Evolutionary conservation across 2,888 invertebrate genomes (phyloP), one percentile per base, ranked within the genome.

Genomic region (Ectemnius lituratus): DNA sequence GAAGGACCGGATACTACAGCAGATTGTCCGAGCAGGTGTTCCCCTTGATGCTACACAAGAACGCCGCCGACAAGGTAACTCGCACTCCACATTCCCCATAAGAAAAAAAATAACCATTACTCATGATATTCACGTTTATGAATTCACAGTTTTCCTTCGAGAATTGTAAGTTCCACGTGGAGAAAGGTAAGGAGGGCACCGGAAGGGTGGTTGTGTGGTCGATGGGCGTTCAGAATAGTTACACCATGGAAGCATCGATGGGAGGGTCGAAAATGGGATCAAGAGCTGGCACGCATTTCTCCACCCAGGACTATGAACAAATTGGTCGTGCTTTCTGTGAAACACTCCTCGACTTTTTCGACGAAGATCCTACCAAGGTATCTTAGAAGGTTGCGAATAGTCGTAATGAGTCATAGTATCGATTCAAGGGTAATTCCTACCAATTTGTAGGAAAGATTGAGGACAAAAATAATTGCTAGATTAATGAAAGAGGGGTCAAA

Each of bases 201-300:
- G 98, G 98, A 5, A 92, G 98, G 71, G 96, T 98, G 8, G 98
- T 98, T 0, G 96, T 98, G 86, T 98, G 98, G 98, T 96, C 97
- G 93, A 94, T 98, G 93, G 98, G 98, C 27, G 96, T 98, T 60
- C 95, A 96, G 71, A 97, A 98, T 87, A 98, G 98, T 90, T 98
- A 97, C 89, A 98, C 98, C 4, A 94, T 98, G 94, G 98, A 98
- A 92, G 97, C 98, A 6, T 98, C 98, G 0, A 97, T 98, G 90
- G 97, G 97, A 64, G 98, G 98, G 11, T 96, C 98, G 2, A 95
- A 95, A 78, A 91, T 97, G 69, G 97, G 97, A 2, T 94, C 95
- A 59, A 94, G 96, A 88, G 93, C 93, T 83, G 96, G 95, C 4
- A 96, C 96, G 20, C 98, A 98, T 90, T 98, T 98, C 89, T 94